phyloP scores from a whole-genome alignment of 2,888 invertebrate genomes.

The Hydrotaea diabolus region DNA sequence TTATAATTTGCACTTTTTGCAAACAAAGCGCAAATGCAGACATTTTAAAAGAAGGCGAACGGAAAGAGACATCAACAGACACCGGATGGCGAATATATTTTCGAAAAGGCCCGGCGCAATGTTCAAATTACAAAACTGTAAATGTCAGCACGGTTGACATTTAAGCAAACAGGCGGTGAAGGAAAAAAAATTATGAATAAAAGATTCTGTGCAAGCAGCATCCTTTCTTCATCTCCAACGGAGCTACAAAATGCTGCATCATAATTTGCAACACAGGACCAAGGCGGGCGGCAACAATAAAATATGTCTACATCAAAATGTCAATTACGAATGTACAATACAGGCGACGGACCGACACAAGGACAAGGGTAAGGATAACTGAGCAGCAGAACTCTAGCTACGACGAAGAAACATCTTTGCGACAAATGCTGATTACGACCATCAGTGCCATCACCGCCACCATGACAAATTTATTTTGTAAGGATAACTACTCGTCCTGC shows the following conservation, averaged over 20 bases:
- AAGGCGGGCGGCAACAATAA: not conserved
- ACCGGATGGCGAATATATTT: not conserved
- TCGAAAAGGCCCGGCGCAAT: conserved; percentile 19
- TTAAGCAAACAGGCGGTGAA: not conserved
- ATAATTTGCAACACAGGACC: conserved; percentile 12
- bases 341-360: not conserved
- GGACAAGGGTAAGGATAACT: not conserved
- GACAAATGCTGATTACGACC: conserved; percentile 56
- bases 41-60: conserved; percentile 22
- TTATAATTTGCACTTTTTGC: conserved; percentile 38
- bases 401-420: conserved; percentile 51
- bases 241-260: not conserved
- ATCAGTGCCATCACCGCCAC: conserved; percentile 36
- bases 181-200: conserved; percentile 14
- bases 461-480: conserved; percentile 44
- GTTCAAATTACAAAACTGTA: conserved; percentile 8
- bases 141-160: conserved; percentile 5
- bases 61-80: not conserved
- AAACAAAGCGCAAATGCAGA: conserved; percentile 45
- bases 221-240: not conserved
- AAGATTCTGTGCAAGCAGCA: not conserved
- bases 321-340: not conserved
- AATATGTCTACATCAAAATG: conserved; percentile 10
- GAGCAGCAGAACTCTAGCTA: not conserved
- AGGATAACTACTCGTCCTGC: not conserved